These are phyloP conservation scores for Aplochiton taeniatus DNA, from an alignment of 2,797 vertebrate genomes.

Conservation along the genomic window DNA sequence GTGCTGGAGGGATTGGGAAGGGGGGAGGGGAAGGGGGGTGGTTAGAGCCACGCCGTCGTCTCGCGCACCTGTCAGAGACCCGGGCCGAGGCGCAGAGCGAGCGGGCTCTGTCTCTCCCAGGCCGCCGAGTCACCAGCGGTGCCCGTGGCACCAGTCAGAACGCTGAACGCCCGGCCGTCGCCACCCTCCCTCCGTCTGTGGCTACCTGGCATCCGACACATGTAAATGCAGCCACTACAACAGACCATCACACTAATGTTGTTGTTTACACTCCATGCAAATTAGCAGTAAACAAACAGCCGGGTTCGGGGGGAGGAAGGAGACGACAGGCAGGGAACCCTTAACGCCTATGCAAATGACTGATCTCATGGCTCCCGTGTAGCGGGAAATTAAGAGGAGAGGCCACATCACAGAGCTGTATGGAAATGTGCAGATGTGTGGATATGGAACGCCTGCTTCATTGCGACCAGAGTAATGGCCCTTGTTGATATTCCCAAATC, in stretches of 20 bases:
- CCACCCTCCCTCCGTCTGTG: slow-evolving; percentile 56
- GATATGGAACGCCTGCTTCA: slow-evolving; percentile 60
- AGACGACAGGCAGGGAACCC: slow-evolving; percentile 51
- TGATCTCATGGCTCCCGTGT: slow-evolving; percentile 45
- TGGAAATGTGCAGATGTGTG: slow-evolving; percentile 71
- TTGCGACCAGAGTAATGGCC: slow-evolving; percentile 59
- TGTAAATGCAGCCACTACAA: slow-evolving; percentile 47
- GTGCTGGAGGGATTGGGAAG: slow-evolving; percentile 50
- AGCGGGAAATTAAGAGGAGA: slow-evolving; percentile 67
- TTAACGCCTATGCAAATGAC: slow-evolving; percentile 62
- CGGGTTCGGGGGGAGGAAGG: slow-evolving; percentile 33
- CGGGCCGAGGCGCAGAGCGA: slow-evolving; percentile 40
- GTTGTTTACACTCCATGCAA: slow-evolving; percentile 67
- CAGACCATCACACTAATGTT: slow-evolving; percentile 59
- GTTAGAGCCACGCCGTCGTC: slow-evolving; percentile 50
- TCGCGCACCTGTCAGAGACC: slow-evolving; percentile 62
- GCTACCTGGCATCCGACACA: slow-evolving; percentile 47
- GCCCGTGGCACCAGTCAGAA: slow-evolving; percentile 39
- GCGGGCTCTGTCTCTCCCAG: neutral
- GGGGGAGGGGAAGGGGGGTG: neutral
- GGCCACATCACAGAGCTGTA: slow-evolving; percentile 57
- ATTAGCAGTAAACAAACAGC: slow-evolving; percentile 66
- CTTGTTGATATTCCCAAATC: slow-evolving; percentile 70
- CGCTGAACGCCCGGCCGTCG: slow-evolving; percentile 41
- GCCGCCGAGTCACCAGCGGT: slow-evolving; percentile 48